A percentile compares a stretch with the other conserved stretches of the same genome.
Conservation (phyloP, 2,888 invertebrate species). For the Chirona hameri region DNA sequence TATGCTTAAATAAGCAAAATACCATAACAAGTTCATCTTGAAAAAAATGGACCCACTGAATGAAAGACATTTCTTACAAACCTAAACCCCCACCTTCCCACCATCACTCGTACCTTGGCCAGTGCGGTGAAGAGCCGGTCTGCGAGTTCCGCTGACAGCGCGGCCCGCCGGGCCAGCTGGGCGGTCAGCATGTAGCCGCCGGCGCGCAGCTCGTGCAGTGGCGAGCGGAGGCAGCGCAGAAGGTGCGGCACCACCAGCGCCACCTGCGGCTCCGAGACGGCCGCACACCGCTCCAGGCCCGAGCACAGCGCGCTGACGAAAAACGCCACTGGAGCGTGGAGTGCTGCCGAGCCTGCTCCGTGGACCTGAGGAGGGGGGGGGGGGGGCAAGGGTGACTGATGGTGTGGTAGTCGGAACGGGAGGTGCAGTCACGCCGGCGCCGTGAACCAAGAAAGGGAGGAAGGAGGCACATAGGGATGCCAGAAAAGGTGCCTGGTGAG, state of each 20-base stretch:
- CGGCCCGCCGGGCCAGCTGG: constrained; percentile 62
- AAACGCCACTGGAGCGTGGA: constrained; percentile 73
- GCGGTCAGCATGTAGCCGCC: constrained; percentile 69
- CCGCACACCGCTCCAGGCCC: constrained; percentile 57
- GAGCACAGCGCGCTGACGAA: constrained; percentile 72
- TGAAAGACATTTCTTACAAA: too few relatives aligned
- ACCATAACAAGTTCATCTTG: too few relatives aligned
- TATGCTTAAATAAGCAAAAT: too few relatives aligned
- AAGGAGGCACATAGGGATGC: too few relatives aligned
- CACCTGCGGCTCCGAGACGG: constrained; percentile 61
- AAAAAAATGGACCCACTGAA: too few relatives aligned
- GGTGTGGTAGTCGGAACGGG: too few relatives aligned
- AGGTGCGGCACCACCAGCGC: constrained; percentile 66
- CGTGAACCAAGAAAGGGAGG: too few relatives aligned
- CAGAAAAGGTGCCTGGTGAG: too few relatives aligned
- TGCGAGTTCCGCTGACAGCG: constrained; percentile 56
- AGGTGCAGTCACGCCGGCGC: too few relatives aligned
- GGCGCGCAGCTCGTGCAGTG: constrained; percentile 65
- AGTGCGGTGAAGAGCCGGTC: constrained; percentile 60
- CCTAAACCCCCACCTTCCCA: too few relatives aligned
- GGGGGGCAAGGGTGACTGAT: constrained; percentile 37
- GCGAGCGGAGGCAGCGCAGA: constrained; percentile 65
- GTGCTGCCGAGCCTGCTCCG: constrained; percentile 56
- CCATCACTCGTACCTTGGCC: constrained; percentile 50
- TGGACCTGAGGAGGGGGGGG: constrained; percentile 48